Evolutionary conservation across 1,140 invertebrate species (phyloP).

Genomic region (Pissodes strobi): DNA sequence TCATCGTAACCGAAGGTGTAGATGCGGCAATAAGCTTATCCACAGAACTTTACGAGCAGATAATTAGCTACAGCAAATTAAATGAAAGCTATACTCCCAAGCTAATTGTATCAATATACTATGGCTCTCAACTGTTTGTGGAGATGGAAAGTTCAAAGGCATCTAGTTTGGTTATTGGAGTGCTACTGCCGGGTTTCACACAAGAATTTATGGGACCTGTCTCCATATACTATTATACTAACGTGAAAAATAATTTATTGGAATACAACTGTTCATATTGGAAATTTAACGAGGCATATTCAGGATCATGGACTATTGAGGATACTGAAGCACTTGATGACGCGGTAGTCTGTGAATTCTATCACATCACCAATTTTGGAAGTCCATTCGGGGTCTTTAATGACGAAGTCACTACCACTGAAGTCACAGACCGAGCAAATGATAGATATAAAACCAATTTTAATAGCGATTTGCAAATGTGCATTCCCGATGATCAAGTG

Average conservation of each 20-base stretch:
- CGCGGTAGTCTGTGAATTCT: conserved; percentile 17
- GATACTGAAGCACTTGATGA: background rate
- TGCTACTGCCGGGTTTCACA: conserved; percentile 15
- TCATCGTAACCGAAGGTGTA: background rate
- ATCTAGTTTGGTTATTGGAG: conserved; percentile 21
- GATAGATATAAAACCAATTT: background rate
- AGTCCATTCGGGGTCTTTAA: background rate
- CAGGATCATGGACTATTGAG: conserved; percentile 4
- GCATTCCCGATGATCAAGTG: background rate
- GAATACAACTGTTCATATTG: conserved; percentile 33
- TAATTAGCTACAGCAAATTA: background rate
- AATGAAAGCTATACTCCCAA: conserved; percentile 16
- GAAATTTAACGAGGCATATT: conserved; percentile 3
- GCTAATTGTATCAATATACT: conserved; percentile 19
- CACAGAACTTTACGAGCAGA: conserved; percentile 11
- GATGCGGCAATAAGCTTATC: conserved; percentile 13
- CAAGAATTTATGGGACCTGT: conserved; percentile 17
- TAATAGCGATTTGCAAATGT: background rate
- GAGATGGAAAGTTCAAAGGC: background rate
- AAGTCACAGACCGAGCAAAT: background rate
- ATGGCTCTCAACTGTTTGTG: conserved; percentile 21
- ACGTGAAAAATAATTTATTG: background rate
- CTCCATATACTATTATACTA: conserved; percentile 12
- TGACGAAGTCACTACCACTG: background rate
- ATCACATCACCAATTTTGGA: conserved; percentile 27